phyloP scores from a whole-genome alignment of 2,113 vertebrate species.

The Oreochromis tanganicae region DNA sequence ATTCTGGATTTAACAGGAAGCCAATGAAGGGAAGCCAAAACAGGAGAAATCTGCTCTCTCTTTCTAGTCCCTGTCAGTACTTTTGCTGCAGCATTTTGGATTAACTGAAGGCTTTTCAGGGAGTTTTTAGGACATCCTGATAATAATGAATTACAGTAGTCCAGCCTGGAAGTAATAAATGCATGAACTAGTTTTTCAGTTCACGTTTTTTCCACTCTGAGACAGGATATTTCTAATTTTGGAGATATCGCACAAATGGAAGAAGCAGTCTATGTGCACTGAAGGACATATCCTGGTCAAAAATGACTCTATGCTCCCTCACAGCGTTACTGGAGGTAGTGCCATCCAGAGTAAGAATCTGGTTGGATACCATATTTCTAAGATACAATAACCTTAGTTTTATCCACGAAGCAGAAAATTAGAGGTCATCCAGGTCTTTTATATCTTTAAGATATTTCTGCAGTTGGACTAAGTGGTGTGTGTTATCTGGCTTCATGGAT shows the following conservation, averaged over 20 bases:
- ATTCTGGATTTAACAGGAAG: neutral
- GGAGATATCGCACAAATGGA: accelerated
- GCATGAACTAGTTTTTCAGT: neutral
- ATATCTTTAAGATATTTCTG: neutral
- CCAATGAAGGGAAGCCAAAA: neutral
- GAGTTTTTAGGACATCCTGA: neutral
- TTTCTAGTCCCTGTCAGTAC: neutral
- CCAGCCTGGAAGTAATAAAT: neutral
- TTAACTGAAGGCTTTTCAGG: neutral
- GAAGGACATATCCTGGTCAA: accelerated
- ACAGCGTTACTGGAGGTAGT: accelerated
- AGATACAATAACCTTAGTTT: accelerated
- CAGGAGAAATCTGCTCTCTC: neutral
- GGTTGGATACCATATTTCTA: neutral
- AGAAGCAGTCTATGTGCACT: accelerated
- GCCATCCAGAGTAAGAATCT: neutral
- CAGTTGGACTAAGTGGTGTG: accelerated
- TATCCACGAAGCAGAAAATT: neutral
- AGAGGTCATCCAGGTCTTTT: neutral
- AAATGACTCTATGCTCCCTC: neutral
- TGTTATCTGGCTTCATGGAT: neutral
- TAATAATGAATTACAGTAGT: neutral
- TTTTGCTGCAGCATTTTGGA: neutral
- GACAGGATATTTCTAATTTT: neutral
- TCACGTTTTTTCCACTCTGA: neutral